phyloP scores from a whole-genome alignment of 2,888 invertebrate species.

The Mallateleia sp. region DNA sequence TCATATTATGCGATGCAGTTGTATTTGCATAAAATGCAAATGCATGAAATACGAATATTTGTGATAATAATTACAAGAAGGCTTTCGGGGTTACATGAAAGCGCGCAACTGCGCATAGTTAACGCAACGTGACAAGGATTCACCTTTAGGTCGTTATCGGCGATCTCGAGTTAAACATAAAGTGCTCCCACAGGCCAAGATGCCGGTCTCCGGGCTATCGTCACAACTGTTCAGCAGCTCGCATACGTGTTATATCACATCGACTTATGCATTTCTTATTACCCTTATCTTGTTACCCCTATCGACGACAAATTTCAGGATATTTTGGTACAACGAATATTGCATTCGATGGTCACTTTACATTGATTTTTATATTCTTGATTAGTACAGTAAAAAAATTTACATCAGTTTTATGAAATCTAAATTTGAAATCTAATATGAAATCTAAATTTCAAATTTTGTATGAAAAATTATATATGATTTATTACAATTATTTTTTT shows the following conservation, averaged over 20 bases:
- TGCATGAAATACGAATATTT: conserved; percentile 42
- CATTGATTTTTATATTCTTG: too few relatives aligned
- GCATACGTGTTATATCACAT: not conserved
- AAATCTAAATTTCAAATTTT: too few relatives aligned
- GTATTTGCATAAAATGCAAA: conserved; percentile 54
- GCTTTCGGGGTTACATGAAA: conserved; percentile 22
- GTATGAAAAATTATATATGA: too few relatives aligned
- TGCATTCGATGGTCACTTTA: too few relatives aligned
- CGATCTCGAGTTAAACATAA: conserved; percentile 48
- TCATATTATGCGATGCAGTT: conserved; percentile 29
- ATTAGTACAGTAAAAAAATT: too few relatives aligned
- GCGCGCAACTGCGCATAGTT: conserved; percentile 59
- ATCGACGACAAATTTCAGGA: too few relatives aligned
- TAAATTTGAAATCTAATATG: too few relatives aligned
- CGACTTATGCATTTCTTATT: not conserved
- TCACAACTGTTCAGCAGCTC: not conserved
- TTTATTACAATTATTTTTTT: too few relatives aligned
- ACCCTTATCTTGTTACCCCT: too few relatives aligned
- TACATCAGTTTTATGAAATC: too few relatives aligned
- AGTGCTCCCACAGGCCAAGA: conserved; percentile 55
- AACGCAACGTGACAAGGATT: conserved; percentile 52
- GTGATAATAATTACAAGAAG: conserved; percentile 53
- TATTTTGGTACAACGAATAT: too few relatives aligned
- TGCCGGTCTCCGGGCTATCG: conserved; percentile 21
- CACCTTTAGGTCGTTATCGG: conserved; percentile 68